Conservation (phyloP, 1,140 invertebrate species). For the Zaprionus camerounensis region DNA sequence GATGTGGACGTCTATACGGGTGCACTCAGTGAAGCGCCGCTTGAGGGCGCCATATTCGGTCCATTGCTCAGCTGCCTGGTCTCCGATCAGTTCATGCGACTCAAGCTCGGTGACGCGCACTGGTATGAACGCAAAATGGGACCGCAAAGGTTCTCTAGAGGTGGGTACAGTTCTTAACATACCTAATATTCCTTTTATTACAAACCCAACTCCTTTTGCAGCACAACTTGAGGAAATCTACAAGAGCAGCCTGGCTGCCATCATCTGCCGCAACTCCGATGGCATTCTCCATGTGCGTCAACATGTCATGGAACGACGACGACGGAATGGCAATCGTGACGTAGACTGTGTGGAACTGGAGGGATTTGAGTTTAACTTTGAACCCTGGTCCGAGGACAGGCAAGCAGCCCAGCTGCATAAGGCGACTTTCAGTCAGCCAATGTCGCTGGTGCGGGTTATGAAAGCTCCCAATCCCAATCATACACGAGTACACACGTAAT, state of each 20-base stretch:
- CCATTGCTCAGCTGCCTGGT: conserved; percentile 94
- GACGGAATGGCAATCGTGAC: conserved; percentile 86
- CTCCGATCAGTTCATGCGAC: conserved; percentile 92
- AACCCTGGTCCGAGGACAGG: conserved; percentile 85
- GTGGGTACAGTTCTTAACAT: conserved; percentile 82
- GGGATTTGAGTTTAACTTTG: conserved; percentile 85
- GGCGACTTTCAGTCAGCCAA: conserved; percentile 43
- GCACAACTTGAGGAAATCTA: conserved; percentile 94
- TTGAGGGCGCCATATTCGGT: conserved; percentile 89
- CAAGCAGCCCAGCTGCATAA: conserved; percentile 47
- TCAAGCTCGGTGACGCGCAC: conserved; percentile 92
- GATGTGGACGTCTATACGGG: conserved; percentile 96
- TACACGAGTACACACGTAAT: background rate
- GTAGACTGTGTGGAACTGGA: conserved; percentile 87
- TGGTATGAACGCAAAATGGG: conserved; percentile 92
- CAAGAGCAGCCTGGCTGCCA: conserved; percentile 91
- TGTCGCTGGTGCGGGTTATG: conserved; percentile 58
- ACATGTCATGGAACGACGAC: conserved; percentile 89
- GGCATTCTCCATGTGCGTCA: conserved; percentile 89
- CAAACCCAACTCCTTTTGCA: conserved; percentile 58
- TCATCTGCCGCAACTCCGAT: conserved; percentile 96
- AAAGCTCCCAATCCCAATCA: background rate
- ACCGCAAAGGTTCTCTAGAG: conserved; percentile 89
- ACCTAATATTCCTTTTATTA: background rate
- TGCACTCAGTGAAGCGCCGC: conserved; percentile 90